Conservation (phyloP, 2,888 invertebrate genomes). For the Trisateles emortualis region DNA sequence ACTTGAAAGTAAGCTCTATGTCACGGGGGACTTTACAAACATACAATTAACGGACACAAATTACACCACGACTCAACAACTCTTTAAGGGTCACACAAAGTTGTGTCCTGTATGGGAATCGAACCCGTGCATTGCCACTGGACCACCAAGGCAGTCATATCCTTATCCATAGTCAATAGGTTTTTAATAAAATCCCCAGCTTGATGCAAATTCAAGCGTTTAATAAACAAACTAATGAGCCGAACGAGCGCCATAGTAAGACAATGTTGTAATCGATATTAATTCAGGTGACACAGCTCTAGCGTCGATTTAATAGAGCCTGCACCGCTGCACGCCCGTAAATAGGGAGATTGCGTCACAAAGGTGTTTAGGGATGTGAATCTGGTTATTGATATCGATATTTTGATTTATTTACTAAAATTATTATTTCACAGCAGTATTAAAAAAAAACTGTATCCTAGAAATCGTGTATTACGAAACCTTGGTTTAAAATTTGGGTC, state of each 20-base stretch:
- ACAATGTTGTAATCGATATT: conserved; percentile 60
- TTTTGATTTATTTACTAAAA: not conserved
- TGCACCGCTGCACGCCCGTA: conserved; percentile 63
- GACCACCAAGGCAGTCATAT: not conserved
- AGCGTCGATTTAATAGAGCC: conserved; percentile 64
- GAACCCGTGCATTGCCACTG: too few relatives aligned
- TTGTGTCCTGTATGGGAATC: too few relatives aligned
- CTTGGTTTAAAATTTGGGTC: too few relatives aligned
- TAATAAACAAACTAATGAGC: conserved; percentile 15
- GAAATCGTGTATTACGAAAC: too few relatives aligned
- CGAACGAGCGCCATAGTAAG: conserved; percentile 11
- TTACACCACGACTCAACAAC: too few relatives aligned
- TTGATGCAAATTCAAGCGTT: not conserved
- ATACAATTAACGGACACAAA: too few relatives aligned
- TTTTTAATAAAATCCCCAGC: not conserved
- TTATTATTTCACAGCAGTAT: too few relatives aligned
- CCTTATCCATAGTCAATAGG: not conserved
- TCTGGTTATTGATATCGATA: conserved; percentile 30
- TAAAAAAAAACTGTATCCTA: too few relatives aligned
- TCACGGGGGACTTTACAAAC: too few relatives aligned
- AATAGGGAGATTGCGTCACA: conserved; percentile 68
- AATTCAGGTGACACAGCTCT: conserved; percentile 58
- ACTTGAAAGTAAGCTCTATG: too few relatives aligned
- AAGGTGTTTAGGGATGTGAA: conserved; percentile 51
- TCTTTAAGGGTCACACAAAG: too few relatives aligned